Evolutionary conservation across 1,140 invertebrate genomes (phyloP), one percentile per base, ranked within the genome.

Genomic region (Chrysoperla carnea): DNA sequence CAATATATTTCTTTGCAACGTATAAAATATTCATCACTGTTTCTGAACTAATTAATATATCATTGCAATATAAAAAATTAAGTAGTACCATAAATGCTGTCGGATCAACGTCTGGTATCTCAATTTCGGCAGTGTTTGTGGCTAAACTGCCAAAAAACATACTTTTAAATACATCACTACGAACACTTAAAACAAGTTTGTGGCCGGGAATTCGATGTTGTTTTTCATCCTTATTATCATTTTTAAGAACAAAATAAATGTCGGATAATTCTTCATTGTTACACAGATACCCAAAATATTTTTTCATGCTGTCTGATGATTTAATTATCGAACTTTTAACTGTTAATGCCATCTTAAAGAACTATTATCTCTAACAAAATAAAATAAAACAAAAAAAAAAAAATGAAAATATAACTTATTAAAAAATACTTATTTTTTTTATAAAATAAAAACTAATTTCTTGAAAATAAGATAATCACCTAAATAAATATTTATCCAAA

Each of bases 1-100:
- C 81, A 6, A 81, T 82, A 63, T 90, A 90, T 53, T 90, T 90
- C 52, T 89, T 89, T 6, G 85, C 84, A 7, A 83, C 82, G 53
- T 89, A 88, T 37, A 89, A 57, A 6, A 81, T 85, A 1, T 82
- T 83, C 83, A 89, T 88, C 2, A 89, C 84, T 54, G 78, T 85
- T 55, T 89, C 84, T 4, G 83, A 79, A 29, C 80, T 83, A 54
- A 88, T 85, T 48, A 79, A 70, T 12, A 88, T 80, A 59, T 87
- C 81, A 67, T 89, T 84, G 0, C 82, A 81, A 53, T 87, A 87
- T n/a, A 87, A 60, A 62, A 85, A 87, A 52, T 76, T 71, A 13
- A 83, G 60, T 15, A 82, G 65, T 48, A 76, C 73, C 33, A 80
- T 54, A 57, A 81, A 82, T 14, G 84, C 83, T 29, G 75, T 70